phyloP scores from a whole-genome alignment of 1,140 invertebrate genomes.

The Holcopasites calliopsidis region DNA sequence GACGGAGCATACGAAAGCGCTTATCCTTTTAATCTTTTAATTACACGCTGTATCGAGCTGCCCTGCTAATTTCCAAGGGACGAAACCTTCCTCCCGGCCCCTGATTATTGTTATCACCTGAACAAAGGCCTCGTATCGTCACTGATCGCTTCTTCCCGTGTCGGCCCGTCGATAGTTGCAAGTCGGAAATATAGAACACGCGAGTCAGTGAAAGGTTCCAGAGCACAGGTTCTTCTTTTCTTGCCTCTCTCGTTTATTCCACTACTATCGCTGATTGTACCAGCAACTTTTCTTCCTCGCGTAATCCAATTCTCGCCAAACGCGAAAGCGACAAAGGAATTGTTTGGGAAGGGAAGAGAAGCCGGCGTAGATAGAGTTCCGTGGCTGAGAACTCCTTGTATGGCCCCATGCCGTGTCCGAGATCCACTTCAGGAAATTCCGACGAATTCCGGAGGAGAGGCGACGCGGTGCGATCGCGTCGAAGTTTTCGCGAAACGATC shows the following conservation, averaged over 20 bases:
- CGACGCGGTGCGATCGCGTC: conserved; percentile 17
- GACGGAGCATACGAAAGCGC: conserved; percentile 32
- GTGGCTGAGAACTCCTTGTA: conserved; percentile 45
- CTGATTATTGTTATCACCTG: no score
- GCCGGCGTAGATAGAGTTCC: conserved; percentile 48
- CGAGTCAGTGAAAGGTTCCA: not conserved
- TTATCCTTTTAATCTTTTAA: conserved; percentile 59
- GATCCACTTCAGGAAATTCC: conserved; percentile 50
- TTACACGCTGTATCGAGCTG: conserved; percentile 32
- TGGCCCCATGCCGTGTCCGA: conserved; percentile 54
- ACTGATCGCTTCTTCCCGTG: no score
- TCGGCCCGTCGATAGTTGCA: not conserved
- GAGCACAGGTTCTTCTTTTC: not conserved
- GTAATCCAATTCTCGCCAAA: conserved; percentile 71
- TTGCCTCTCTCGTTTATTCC: not conserved
- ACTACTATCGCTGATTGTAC: conserved; percentile 16
- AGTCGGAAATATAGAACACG: not conserved
- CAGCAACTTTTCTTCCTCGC: conserved; percentile 64
- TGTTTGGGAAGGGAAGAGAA: conserved; percentile 56
- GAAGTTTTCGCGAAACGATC: conserved; percentile 26
- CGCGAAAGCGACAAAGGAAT: conserved; percentile 56
- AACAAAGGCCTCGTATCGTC: no score
- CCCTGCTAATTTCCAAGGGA: conserved; percentile 34
- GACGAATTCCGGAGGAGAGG: not conserved
- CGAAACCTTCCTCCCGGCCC: not conserved